phyloP scores from a whole-genome alignment of 2,113 vertebrate genomes.

The Urocynchramus pylzowi region DNA sequence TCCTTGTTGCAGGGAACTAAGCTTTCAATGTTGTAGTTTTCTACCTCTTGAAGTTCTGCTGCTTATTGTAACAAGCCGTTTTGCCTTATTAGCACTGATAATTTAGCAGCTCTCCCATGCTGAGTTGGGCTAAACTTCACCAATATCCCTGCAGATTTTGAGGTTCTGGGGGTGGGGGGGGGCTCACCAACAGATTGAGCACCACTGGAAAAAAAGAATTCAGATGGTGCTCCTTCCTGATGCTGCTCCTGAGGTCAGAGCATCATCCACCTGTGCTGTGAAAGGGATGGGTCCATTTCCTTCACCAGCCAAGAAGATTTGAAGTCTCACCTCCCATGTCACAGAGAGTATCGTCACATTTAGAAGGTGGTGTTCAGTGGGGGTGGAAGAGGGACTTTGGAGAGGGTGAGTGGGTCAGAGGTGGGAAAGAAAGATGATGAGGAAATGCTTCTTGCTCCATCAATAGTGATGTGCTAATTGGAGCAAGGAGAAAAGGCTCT shows the following conservation, averaged over 20 bases:
- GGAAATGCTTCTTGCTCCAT: not conserved
- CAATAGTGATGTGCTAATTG: not conserved
- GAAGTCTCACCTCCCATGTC: not conserved
- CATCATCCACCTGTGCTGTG: not conserved
- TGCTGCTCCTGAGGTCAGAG: not conserved
- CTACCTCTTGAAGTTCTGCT: not conserved
- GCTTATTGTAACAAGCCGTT: not conserved
- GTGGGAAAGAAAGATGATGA: not conserved
- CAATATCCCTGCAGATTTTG: not conserved
- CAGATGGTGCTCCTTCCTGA: not conserved
- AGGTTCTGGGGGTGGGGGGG: not conserved
- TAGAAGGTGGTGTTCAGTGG: not conserved
- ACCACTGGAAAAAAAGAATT: not conserved
- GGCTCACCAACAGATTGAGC: not conserved
- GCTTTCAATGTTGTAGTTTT: not conserved
- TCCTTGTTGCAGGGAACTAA: not conserved
- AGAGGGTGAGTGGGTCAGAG: not conserved
- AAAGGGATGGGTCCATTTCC: not conserved
- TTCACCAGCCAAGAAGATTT: accelerated
- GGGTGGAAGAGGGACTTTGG: not conserved
- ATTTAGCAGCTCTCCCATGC: not conserved
- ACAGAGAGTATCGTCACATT: not conserved
- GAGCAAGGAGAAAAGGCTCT: not conserved
- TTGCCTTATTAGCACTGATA: not conserved
- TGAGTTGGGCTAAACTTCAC: not conserved